Evolutionary conservation across 30 jellyfish, hydroid and myxozoan species (phyloP).

Genomic region (Hydra vulgaris): DNA sequence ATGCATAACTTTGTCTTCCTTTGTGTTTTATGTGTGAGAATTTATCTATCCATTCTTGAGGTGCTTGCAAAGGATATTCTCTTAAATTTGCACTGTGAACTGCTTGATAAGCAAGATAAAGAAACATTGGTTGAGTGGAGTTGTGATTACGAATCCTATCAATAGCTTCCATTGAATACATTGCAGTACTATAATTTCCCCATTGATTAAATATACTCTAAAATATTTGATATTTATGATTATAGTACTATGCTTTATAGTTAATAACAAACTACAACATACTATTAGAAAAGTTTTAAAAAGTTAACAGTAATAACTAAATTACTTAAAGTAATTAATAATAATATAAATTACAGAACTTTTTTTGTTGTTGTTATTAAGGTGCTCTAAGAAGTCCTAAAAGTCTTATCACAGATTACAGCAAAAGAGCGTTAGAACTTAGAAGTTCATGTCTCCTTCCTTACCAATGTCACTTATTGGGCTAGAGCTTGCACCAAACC

Average conservation of each 20-base stretch:
- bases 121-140: constrained; percentile 12
- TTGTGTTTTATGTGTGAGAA: constrained; percentile 17
- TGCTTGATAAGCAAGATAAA: constrained; percentile 31
- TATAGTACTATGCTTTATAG: not conserved
- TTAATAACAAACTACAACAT: not conserved
- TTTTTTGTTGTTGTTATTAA: no score
- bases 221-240: not conserved
- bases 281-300: not conserved
- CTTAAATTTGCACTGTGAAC: constrained; percentile 34
- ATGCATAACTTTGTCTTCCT: constrained; percentile 31
- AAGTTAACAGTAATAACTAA: no score
- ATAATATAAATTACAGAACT: no score
- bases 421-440: no score
- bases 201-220: constrained; percentile 28
- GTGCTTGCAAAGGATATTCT: constrained; percentile 41
- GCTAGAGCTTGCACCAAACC: no score
- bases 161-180: constrained; percentile 17
- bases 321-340: no score
- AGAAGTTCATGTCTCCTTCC: no score
- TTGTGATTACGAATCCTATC: constrained; percentile 24
- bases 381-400: no score
- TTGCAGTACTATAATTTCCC: constrained; percentile 27
- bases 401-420: no score
- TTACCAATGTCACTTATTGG: no score
- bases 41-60: constrained; percentile 20